These are phyloP conservation scores for Drosophila auraria DNA, from an alignment of 1,140 invertebrate genomes.

Conservation along the genomic window DNA sequence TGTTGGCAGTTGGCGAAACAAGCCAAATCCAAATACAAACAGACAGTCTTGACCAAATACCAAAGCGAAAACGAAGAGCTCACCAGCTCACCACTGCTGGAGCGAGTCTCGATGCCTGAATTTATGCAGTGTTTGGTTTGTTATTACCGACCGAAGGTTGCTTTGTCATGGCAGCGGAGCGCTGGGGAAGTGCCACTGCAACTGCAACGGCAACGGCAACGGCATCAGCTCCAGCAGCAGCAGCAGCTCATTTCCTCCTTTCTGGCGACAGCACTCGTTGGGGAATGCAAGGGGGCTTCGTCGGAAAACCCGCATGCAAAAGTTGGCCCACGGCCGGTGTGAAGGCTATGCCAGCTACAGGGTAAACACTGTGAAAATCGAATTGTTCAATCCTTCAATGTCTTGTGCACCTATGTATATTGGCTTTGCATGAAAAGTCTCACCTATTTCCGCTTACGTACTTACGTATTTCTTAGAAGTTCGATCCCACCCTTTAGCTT, in stretches of 20 bases:
- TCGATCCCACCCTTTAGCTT: neutral
- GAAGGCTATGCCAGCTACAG: slow-evolving; percentile 67
- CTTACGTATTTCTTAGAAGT: neutral
- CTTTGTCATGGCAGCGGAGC: slow-evolving; percentile 13
- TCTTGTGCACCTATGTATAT: neutral
- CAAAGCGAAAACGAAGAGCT: slow-evolving; percentile 73
- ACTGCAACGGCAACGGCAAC: neutral
- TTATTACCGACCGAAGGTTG: slow-evolving; percentile 63
- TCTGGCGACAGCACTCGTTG: slow-evolving; percentile 12
- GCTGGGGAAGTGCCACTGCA: slow-evolving; percentile 21
- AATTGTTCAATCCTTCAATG: neutral
- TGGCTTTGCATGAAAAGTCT: neutral
- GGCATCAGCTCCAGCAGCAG: slow-evolving; percentile 22
- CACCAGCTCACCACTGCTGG: slow-evolving; percentile 39
- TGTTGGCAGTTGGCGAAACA: slow-evolving; percentile 57
- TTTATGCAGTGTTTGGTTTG: slow-evolving; percentile 83
- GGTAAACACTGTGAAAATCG: slow-evolving; percentile 30
- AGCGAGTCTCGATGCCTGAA: slow-evolving; percentile 67
- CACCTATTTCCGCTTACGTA: too few species aligned
- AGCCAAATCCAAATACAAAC: slow-evolving; percentile 53
- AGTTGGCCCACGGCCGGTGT: slow-evolving; percentile 67
- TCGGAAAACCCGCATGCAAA: slow-evolving; percentile 71
- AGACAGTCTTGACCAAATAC: slow-evolving; percentile 76
- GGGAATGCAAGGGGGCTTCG: slow-evolving; percentile 19
- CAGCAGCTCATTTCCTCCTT: slow-evolving; percentile 67